Evolutionary conservation across 2,888 invertebrate species (phyloP), one percentile per base, ranked within the genome.

Genomic region (Amphipyra berbera): DNA sequence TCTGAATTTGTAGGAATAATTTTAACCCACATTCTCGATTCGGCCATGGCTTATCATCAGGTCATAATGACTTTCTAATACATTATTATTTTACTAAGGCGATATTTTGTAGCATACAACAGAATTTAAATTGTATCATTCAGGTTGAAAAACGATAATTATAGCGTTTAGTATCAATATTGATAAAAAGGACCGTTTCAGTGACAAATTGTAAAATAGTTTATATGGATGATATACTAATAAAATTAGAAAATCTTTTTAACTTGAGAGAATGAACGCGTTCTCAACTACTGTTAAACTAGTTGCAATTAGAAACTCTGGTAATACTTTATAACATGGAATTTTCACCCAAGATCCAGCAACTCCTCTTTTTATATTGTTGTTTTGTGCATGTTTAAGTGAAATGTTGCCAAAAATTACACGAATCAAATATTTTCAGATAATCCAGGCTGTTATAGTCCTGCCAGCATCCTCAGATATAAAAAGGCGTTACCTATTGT

Each of bases 401-500:
- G n/a, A n/a, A n/a, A n/a, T n/a, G n/a, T n/a, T n/a, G n/a, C n/a
- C n/a, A 37, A 37, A 37, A 37, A 37, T 10, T 37, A 12, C 0
- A 12, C 27, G 12, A 2, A 12, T 21, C 21, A 21, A 7, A 12
- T 37, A 37, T 37, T 37, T 37, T 37, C 1, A 37, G 10, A 37
- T 37, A 37, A 37, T 37, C 6, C 42, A 9, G 8, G 9, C 15
- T 15, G 0, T 15, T 42, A 21, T 48, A 33, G 62, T 67, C 60
- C 85, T 85, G 86, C 82, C 86, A 86, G 82, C 78, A 78, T 75
- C 78, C 69, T 70, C 78, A 49, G 41, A 47, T 69, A 78, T 65
- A 55, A 65, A 76, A 70, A 70, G 73, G 82, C 68, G 87, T 92
- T 94, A 94, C 94, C 94, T 94, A 92, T 84, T 84, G 76, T 79